Evolutionary conservation across 2,797 vertebrate species (phyloP).

Genomic region (Leptodactylus fallax): DNA sequence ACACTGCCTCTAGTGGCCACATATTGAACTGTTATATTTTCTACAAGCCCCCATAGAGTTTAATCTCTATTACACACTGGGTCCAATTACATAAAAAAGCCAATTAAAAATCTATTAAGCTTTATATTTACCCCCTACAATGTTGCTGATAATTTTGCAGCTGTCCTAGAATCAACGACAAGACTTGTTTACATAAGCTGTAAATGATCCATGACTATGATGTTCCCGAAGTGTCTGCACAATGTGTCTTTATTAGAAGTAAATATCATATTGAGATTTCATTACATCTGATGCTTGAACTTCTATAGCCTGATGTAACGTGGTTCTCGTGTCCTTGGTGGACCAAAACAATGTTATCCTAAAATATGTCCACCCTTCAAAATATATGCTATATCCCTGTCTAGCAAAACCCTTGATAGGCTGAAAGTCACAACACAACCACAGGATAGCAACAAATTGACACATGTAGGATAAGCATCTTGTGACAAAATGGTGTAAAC

Average conservation of each 20-base stretch:
- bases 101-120: constrained; percentile 21
- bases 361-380: too few relatives aligned
- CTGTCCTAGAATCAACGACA: neutral
- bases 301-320: too few relatives aligned
- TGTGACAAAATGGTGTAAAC: too few relatives aligned
- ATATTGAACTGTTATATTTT: neutral
- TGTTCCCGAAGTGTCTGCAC: neutral
- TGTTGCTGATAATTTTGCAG: neutral
- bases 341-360: too few relatives aligned
- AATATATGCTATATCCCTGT: too few relatives aligned
- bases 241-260: neutral
- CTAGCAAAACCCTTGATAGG: too few relatives aligned
- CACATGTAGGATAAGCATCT: too few relatives aligned
- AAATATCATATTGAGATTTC: too few relatives aligned
- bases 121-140: constrained; percentile 26
- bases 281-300: too few relatives aligned
- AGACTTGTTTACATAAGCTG: constrained; percentile 7
- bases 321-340: too few relatives aligned
- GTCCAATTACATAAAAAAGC: neutral
- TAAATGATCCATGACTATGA: neutral
- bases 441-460: too few relatives aligned
- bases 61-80: constrained; percentile 15
- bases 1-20: constrained; percentile 1
- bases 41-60: neutral
- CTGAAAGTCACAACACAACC: too few relatives aligned